Evolutionary conservation across 1,140 invertebrate species (phyloP), one percentile per base, ranked within the genome.

Genomic region (Anadara kagoshimensis): DNA sequence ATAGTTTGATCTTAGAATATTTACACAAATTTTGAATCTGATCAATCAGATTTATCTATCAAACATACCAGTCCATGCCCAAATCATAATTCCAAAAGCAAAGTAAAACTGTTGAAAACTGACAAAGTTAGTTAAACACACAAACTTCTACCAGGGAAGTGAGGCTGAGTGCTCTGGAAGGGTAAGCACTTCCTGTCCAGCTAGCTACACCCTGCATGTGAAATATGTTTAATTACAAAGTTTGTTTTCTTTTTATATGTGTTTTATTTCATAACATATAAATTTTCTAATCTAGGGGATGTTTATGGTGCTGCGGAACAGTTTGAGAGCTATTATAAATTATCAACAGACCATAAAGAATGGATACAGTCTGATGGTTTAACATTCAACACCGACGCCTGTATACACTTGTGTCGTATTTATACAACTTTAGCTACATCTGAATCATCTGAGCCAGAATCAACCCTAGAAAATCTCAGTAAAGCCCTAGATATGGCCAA

Each of bases 291-390:
- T 75, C 1, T 76, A 88, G 87, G 73, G 47, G 77, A 86, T 10
- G 76, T 76, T 56, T 78, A 80, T 49, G 76, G 81, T 53, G 85
- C 88, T 63, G 81, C 81, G 20, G 80, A 88, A 74, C 79, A 88
- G 73, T 87, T 88, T 81, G 87, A 89, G 69, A 75, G 70, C 1
- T 88, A 85, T 69, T 82, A 88, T 68, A 77, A 76, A 41, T 68
- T 88, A 54, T 75, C 85, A 5, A 53, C 76, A 53, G 75, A 80
- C 26, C 66, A 86, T 56, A 79, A 66, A 56, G 80, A 85, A 16
- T 85, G 85, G 79, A 76, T 69, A 16, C 73, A 73, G 29, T 71
- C 80, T 8, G 75, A 80, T 58, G 78, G 78, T 36, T 58, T 80
- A 4, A 75, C 76, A 45, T 83, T 83, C 57, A 80, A 83, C 63